A percentile compares a stretch with the other conserved stretches of the same genome.
phyloP scores from a whole-genome alignment of 2,797 vertebrate species.

The Lutra lutra region DNA sequence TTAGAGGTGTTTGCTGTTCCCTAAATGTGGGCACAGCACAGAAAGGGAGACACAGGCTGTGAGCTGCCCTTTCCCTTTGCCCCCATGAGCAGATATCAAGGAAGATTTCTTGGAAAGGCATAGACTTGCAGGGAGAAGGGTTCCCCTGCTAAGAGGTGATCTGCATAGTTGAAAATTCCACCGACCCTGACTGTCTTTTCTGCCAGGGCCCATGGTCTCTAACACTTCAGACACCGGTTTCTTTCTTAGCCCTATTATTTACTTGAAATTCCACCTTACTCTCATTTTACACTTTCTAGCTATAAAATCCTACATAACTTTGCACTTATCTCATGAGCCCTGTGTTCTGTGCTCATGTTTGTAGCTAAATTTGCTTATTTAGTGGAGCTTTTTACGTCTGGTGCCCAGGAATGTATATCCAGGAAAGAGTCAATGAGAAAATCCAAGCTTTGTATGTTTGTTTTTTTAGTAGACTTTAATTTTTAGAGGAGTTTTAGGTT shows the following conservation, averaged over 20 bases:
- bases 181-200: neutral
- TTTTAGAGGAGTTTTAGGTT: conserved; percentile 30
- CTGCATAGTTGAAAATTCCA: no score
- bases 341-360: neutral
- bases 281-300: neutral
- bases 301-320: neutral
- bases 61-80: neutral
- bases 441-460: neutral
- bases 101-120: neutral
- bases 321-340: neutral
- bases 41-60: neutral
- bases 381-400: neutral
- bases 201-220: neutral
- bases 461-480: neutral
- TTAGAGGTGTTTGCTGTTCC: neutral
- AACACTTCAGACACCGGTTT: neutral
- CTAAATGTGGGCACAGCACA: neutral
- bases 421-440: neutral
- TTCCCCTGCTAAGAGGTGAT: neutral
- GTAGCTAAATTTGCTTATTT: conserved; percentile 16
- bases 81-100: neutral
- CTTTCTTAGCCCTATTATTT: neutral
- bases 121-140: neutral
- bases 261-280: neutral
- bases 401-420: neutral